Percentiles rank a stretch among this genome's conserved stretches.
phyloP scores from a whole-genome alignment of 2,888 invertebrate species.

The Drosophila setosimentum region DNA sequence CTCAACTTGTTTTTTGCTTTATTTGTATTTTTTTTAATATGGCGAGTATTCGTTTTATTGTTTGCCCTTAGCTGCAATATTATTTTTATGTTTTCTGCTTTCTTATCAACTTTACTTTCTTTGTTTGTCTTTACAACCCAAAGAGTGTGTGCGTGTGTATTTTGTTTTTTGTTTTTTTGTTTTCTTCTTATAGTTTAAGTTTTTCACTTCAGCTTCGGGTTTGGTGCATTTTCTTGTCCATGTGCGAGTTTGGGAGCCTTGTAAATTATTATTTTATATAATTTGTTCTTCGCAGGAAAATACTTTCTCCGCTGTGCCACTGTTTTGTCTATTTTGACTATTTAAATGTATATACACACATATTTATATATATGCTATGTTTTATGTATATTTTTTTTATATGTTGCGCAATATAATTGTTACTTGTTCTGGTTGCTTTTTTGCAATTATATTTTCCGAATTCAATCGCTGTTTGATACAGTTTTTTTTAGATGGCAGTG shows the following conservation, averaged over 20 bases:
- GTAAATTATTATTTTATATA: slow-evolving; percentile 41
- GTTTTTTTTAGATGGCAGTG: slow-evolving; percentile 74
- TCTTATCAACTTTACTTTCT: slow-evolving; percentile 48
- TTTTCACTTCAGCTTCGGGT: slow-evolving; percentile 47
- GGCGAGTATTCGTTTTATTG: slow-evolving; percentile 83
- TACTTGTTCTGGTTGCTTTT: slow-evolving; percentile 47
- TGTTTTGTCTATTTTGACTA: slow-evolving; percentile 31
- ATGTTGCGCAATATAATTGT: slow-evolving; percentile 43
- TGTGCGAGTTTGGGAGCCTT: slow-evolving; percentile 34
- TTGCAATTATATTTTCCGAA: slow-evolving; percentile 16
- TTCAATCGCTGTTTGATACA: slow-evolving; percentile 46
- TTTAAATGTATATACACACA: slow-evolving; percentile 22
- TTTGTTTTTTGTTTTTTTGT: slow-evolving; percentile 25
- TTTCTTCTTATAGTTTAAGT: slow-evolving; percentile 45
- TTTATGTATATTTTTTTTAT: slow-evolving; percentile 35
- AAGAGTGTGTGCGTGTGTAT: slow-evolving; percentile 61
- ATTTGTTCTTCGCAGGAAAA: slow-evolving; percentile 22
- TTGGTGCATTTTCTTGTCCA: slow-evolving; percentile 28
- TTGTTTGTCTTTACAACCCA: slow-evolving; percentile 70
- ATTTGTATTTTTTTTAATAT: slow-evolving; percentile 61
- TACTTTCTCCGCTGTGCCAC: slow-evolving; percentile 27
- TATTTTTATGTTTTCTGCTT: slow-evolving; percentile 27
- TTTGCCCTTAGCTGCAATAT: slow-evolving; percentile 59
- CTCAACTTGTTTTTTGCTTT: slow-evolving; percentile 31
- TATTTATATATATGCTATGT: slow-evolving; percentile 24